Evolutionary conservation across 1,140 invertebrate genomes (phyloP), one percentile per base, ranked within the genome.

Genomic region (Diabrotica virgifera): DNA sequence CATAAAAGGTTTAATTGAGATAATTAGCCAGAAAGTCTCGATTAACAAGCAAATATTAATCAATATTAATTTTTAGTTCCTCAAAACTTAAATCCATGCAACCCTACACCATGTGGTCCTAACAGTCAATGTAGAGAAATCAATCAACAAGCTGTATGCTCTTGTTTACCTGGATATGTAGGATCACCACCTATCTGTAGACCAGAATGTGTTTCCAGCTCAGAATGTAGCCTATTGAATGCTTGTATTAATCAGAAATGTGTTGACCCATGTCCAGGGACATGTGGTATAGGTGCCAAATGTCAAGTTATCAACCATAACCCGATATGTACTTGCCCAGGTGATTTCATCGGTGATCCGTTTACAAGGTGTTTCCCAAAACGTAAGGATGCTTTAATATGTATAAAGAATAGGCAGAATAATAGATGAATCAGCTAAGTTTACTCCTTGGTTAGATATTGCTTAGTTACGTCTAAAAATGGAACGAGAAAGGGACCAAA

Each of bases 161-260:
- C 80, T 52, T 84, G 83, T 65, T 56, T 84, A 53, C 75, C 77
- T 24, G 82, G 80, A 52, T 85, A 79, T 73, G 73, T 79, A 62
- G 80, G 81, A n/a, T 74, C 81, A 68, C 82, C 82, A 24, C 77
- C 72, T 62, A 77, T 72, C 9, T 85, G 85, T 74, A 76, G 83
- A 69, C 85, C 85, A 40, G 83, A 87, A 76, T 88, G 86, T 68
- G 81, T 86, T n/a, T 75, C 84, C 5, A 87, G 86, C 71, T 82
- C 82, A 0, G 86, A 88, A 72, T 90, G 88, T 78, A 72, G 83
- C 3, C 78, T 82, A 46, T 80, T 86, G 68, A 80, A 82, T 66
- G 85, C 87, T 38, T 90, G 89, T 72, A 75, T 84, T 6, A 82
- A 82, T 64, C 84, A 83, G 65, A 87, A 87, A 72, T 89, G 88